Evolutionary conservation across 1,140 invertebrate species (phyloP).

Genomic region (Stegodyphus mimosarum): DNA sequence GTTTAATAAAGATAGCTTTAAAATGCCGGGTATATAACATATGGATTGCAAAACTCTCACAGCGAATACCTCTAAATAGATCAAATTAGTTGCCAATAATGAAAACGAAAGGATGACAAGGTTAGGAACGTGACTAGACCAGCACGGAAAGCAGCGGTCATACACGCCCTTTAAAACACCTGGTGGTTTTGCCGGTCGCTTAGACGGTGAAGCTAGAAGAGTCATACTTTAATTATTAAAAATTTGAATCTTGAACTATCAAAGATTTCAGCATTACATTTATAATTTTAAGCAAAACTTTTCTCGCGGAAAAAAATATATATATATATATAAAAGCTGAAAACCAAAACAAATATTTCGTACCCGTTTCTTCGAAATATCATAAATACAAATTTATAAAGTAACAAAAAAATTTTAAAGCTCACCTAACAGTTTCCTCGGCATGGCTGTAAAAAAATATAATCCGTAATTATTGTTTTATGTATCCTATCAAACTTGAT

Average conservation of each 20-base stretch:
- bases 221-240: background rate
- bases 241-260: background rate
- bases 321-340: background rate
- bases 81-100: background rate
- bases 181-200: constrained; percentile 29
- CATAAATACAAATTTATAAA: background rate
- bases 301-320: background rate
- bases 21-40: too few relatives aligned
- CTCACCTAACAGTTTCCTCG: constrained; percentile 49
- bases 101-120: constrained; percentile 48
- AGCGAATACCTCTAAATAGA: background rate
- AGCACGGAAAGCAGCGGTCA: constrained; percentile 23
- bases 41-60: background rate
- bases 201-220: background rate
- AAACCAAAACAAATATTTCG: background rate
- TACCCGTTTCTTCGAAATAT: too few relatives aligned
- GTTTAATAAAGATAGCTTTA: too few relatives aligned
- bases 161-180: constrained; percentile 52
- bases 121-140: constrained; percentile 47
- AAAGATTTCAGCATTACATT: background rate
- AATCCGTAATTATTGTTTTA: constrained; percentile 12
- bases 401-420: background rate
- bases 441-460: constrained; percentile 11
- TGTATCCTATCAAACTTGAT: constrained; percentile 41
- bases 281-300: background rate